Evolutionary conservation across 2,888 invertebrate species (phyloP), one percentile per base, ranked within the genome.

Genomic region (Biston stratarius): DNA sequence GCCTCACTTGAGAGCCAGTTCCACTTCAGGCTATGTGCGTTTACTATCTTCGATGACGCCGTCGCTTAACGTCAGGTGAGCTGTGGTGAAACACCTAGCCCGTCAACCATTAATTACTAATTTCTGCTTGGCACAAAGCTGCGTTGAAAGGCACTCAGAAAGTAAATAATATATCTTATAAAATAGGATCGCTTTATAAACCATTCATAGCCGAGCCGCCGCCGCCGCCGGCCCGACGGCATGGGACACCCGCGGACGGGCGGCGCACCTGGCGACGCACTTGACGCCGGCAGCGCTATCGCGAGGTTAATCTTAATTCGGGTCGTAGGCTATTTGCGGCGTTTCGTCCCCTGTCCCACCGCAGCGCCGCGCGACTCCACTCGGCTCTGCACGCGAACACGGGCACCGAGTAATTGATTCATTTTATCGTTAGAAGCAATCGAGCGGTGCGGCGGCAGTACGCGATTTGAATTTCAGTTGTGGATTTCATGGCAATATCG

Each of bases 281-380:
- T 56, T 36, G 56, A 60, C 65, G 24, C 60, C n/a, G 49, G 34
- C 40, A 5, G 47, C 47, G 53, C 55, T 55, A 61, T 65, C 55
- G 55, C 49, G 36, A 38, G 59, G 65, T 61, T 61, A 40, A 56
- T 61, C 65, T 61, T 51, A 60, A 65, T 56, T 60, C 47, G 47
- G 52, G 59, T 47, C 45, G 44, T 34, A 51, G 44, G 47, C 47
- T 56, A 34, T 48, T 47, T 48, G 55, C 33, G 57, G 42, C 42
- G 12, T 15, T 9, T 24, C 49, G n/a, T 49, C n/a, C n/a, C 33
- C 45, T 45, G 57, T 34, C 57, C 42, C 33, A 55, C 52, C 51
- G 12, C 14, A 0, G 48, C n/a, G 6, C 11, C 14, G 45, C 11
- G 44, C 44, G 6, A 44, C 12, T 5, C 10, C 40, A 10, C 40